Conservation (phyloP, 2,113 vertebrate species). For the Colius striatus region DNA sequence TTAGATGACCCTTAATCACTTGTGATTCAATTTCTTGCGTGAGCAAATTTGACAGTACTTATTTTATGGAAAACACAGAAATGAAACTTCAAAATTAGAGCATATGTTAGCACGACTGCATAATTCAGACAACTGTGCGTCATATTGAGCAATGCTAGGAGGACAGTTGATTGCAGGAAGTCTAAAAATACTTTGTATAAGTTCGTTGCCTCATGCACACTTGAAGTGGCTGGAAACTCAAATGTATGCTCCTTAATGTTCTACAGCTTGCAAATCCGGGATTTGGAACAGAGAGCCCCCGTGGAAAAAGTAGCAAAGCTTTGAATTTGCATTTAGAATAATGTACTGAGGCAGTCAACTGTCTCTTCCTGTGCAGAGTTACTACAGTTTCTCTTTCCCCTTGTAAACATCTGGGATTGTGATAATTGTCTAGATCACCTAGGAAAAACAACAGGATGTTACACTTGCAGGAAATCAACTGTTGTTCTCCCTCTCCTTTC, state of each 20-base stretch:
- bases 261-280: neutral
- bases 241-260: neutral
- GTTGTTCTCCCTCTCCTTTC: constrained; percentile 24
- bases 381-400: neutral
- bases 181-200: constrained; percentile 70
- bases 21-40: constrained; percentile 39
- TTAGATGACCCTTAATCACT: constrained; percentile 46
- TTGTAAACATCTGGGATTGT: constrained; percentile 41
- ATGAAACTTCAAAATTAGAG: constrained; percentile 31
- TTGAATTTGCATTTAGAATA: neutral
- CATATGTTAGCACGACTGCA: constrained; percentile 1
- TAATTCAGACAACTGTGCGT: constrained; percentile 29
- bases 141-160: constrained; percentile 32
- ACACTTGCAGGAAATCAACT: constrained; percentile 31
- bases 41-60: constrained; percentile 16
- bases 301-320: neutral
- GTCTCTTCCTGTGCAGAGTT: neutral
- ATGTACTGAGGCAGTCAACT: neutral
- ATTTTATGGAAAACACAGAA: constrained; percentile 46
- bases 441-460: constrained; percentile 12
- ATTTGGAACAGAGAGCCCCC: neutral
- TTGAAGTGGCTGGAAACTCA: constrained; percentile 36
- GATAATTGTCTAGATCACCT: constrained; percentile 23
- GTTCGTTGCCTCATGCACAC: constrained; percentile 9
- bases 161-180: constrained; percentile 66